Evolutionary conservation across 2,888 invertebrate species (phyloP), one percentile per base, ranked within the genome.

Genomic region (Leptinotarsa haldemani): DNA sequence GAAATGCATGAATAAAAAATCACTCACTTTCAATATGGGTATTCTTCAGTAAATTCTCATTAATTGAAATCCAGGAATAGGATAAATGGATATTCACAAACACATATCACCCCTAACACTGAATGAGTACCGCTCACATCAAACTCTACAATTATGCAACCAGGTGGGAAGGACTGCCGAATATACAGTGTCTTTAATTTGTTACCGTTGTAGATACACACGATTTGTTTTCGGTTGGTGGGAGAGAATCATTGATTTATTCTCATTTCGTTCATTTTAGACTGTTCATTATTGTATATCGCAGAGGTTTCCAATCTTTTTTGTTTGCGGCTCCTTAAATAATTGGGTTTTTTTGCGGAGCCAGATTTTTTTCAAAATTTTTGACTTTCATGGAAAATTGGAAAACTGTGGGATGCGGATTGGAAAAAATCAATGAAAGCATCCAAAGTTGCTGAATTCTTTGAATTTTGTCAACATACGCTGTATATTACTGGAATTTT

Each of bases 51-150:
- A 56, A 18, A 12, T 15, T 22, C 56, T 56, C 4, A 56, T 56
- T 56, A 15, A 56, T 22, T 22, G 13, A 56, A 56, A 22, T 15
- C 22, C 22, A 22, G 22, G 15, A 20, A 52, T 15, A 15, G 12
- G 56, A 22, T 22, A 13, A 20, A 56, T 56, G 22, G 22, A 56
- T 13, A 56, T 56, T 56, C 56, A 56, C 56, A 56, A 56, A 56
- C 56, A 56, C 56, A 56, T 18, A 52, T 56, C 56, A 56, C 56
- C 56, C 56, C 56, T 9, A 20, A 22, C 22, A 56, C 56, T 56
- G 56, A 56, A 3, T 20, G 56, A 56, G 22, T 4, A 4, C 22
- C 20, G 56, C 1, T 4, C 13, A 56, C 56, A 22, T 56, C 4
- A 50, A 5, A 22, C 56, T 15, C 12, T 22, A 56, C 15, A 56